These are phyloP conservation scores for Rhogogaster chlorosoma DNA, from an alignment of 2,888 invertebrate genomes.

Conservation along the genomic window DNA sequence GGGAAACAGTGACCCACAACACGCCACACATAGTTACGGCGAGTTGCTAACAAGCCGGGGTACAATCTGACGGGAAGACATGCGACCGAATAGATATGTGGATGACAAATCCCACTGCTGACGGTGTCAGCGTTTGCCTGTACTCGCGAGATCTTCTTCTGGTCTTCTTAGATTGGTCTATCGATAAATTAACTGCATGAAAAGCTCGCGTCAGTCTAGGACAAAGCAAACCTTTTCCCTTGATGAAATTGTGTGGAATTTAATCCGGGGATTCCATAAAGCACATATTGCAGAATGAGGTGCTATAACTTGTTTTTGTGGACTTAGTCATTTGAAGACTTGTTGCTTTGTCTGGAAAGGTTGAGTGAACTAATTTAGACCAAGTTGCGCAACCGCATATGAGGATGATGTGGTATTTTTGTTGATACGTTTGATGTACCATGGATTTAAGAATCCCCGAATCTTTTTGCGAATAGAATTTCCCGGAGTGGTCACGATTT, in stretches of 20 bases:
- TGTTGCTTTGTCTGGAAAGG: neutral
- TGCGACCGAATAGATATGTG: neutral
- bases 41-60: constrained; percentile 34
- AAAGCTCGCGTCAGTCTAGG: neutral
- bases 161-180: constrained; percentile 30
- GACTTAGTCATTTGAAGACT: neutral
- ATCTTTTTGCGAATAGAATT: neutral
- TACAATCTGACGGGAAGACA: neutral
- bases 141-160: constrained; percentile 25
- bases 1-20: constrained; percentile 38
- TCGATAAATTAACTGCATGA: neutral
- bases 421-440: neutral
- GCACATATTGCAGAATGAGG: no score
- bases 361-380: neutral
- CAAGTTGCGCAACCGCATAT: no score
- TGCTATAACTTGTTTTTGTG: no score
- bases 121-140: constrained; percentile 27
- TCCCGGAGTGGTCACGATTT: neutral
- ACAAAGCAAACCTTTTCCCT: no score
- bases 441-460: neutral
- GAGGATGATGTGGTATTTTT: neutral
- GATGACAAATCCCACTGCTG: constrained; percentile 38
- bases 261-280: no score
- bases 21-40: constrained; percentile 18
- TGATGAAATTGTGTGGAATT: no score